Evolutionary conservation across 2,888 invertebrate species (phyloP), one percentile per base, ranked within the genome.

Genomic region (Cremastinae sp.): DNA sequence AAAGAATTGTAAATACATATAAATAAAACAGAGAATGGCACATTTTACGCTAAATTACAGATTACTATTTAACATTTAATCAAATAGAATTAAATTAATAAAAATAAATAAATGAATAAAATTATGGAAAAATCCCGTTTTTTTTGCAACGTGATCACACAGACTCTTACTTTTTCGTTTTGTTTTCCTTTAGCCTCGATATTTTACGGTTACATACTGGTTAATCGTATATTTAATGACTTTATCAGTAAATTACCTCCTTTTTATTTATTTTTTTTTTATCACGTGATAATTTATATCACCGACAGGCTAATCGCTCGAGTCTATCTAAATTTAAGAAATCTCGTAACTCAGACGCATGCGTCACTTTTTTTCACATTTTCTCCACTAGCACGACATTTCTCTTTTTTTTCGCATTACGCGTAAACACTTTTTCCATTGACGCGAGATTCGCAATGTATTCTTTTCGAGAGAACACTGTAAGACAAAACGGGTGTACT

Each of bases 171-270:
- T 36, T 41, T 41, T 69, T 36, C 16, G 9, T 36, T 51, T 47
- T 71, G 43, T 22, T 10, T 12, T 43, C 61, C 10, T 51, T 68
- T 75, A 70, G 20, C 75, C 53, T 68, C 43, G 62, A 69, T 70
- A 69, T 65, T 74, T 47, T 70, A 77, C 71, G 71, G 28, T 28
- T 74, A 75, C 65, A 76, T 68, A 74, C n/a, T n/a, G 77, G 61
- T 76, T 79, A 79, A 61, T 79, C 74, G 76, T 47, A 61, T 54
- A 53, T 28, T 74, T 58, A 47, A 65, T 47, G 9, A 45, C 10
- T 64, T 59, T 54, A 38, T 59, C 43, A 53, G 69, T 62, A 65
- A 68, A 70, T 78, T 65, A 72, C 59, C 56, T 70, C 66, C 36
- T 10, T 65, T 61, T 49, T 38, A 54, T 45, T 73, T 69, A 28